phyloP scores from a whole-genome alignment of 1,140 invertebrate species.

The Drosophila pectinifera region DNA sequence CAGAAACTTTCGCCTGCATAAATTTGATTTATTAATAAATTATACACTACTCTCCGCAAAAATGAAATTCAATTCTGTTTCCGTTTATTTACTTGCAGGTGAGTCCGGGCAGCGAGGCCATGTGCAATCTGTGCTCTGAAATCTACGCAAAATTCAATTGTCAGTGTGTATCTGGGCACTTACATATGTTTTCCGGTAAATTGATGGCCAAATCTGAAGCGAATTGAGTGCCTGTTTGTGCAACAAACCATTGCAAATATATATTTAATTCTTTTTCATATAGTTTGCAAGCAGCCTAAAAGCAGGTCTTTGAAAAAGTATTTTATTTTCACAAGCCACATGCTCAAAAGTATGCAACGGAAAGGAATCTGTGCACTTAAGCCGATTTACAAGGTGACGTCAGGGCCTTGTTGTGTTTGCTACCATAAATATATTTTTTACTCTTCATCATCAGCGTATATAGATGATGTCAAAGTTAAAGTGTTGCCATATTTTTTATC shows the following conservation, averaged over 20 bases:
- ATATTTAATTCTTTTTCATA: background rate
- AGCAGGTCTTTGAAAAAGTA: conserved; percentile 23
- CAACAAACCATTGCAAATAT: conserved; percentile 17
- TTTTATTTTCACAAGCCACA: conserved; percentile 8
- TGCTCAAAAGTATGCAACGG: conserved; percentile 43
- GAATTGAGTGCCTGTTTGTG: conserved; percentile 34
- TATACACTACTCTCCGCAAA: conserved; percentile 33
- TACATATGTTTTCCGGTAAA: conserved; percentile 41
- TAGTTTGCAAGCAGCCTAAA: conserved; percentile 28
- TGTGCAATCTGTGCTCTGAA: background rate
- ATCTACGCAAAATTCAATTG: conserved; percentile 34
- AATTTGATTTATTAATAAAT: conserved; percentile 56
- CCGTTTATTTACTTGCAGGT: conserved; percentile 54
- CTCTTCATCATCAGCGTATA: background rate
- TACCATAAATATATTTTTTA: background rate
- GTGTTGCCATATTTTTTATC: background rate
- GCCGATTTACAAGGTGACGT: conserved; percentile 15
- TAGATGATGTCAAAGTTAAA: background rate
- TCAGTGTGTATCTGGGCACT: conserved; percentile 8
- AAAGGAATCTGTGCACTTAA: background rate
- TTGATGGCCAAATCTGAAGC: conserved; percentile 36
- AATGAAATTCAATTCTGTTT: conserved; percentile 43
- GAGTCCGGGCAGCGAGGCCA: conserved; percentile 5
- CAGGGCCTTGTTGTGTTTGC: background rate
- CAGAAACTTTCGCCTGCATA: conserved; percentile 44